These are phyloP conservation scores for Rhineura floridana DNA, from an alignment of 2,113 vertebrate species.

Conservation along the genomic window DNA sequence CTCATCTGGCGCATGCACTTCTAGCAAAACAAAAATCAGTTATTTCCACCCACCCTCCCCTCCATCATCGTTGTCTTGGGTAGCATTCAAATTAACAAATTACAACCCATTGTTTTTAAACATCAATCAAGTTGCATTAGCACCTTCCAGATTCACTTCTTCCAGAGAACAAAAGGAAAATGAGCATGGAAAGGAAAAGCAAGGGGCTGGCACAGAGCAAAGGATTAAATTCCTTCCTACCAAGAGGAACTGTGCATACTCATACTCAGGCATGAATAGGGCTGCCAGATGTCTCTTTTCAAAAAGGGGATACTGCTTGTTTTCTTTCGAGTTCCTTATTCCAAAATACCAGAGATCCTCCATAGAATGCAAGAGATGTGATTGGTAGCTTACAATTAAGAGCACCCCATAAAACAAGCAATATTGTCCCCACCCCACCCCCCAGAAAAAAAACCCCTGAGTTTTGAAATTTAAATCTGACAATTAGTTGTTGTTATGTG, in stretches of 20 bases:
- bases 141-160: slow-evolving; percentile 9
- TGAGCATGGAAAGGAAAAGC: slow-evolving; percentile 7
- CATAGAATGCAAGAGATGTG: not conserved
- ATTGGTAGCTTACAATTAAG: not conserved
- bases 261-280: not conserved
- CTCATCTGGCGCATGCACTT: not conserved
- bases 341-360: not conserved
- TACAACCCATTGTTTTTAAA: slow-evolving; percentile 17
- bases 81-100: slow-evolving; percentile 19
- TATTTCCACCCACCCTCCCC: not conserved
- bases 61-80: slow-evolving; percentile 1
- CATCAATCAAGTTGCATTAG: not conserved
- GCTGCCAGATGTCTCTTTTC: slow-evolving; percentile 23
- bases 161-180: slow-evolving; percentile 8
- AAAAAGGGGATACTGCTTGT: not conserved
- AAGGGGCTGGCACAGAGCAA: not conserved
- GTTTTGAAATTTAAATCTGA: not conserved
- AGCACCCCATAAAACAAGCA: not conserved
- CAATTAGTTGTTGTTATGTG: too few relatives aligned
- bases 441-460: not conserved
- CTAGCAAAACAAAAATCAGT: slow-evolving; percentile 16
- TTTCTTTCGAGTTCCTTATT: not conserved
- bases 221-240: slow-evolving; percentile 20
- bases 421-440: not conserved
- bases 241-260: not conserved